phyloP scores from a whole-genome alignment of 1,140 invertebrate species.

The Lepidurus arcticus region DNA sequence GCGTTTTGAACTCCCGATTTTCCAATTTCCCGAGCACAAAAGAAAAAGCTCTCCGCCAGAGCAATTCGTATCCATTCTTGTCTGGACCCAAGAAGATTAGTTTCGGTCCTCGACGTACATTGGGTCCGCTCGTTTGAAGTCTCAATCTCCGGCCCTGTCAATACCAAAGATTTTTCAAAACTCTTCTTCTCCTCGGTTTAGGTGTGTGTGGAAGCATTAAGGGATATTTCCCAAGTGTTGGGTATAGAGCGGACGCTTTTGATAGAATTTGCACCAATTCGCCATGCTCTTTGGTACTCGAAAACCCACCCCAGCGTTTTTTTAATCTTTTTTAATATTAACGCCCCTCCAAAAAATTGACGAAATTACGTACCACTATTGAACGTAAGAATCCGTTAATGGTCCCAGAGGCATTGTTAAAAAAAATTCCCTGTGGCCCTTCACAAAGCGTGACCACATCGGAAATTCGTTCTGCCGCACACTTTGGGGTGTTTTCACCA shows the following conservation, averaged over 20 bases:
- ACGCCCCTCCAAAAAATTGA: background rate
- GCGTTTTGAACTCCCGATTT: slow-evolving; percentile 4
- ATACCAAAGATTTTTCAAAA: background rate
- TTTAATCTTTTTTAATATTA: background rate
- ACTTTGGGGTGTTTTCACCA: background rate
- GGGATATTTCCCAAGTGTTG: background rate
- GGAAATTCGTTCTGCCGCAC: background rate
- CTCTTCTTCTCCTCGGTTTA: background rate
- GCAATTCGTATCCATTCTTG: background rate
- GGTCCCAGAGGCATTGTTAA: background rate
- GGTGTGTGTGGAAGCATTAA: background rate
- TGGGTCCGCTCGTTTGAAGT: background rate
- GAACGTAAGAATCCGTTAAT: background rate
- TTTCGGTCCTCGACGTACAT: background rate
- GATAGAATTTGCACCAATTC: background rate
- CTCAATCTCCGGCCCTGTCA: slow-evolving; percentile 3
- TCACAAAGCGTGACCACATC: background rate
- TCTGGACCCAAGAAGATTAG: background rate
- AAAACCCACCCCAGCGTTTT: background rate
- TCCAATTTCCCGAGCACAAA: slow-evolving; percentile 1
- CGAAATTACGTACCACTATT: background rate
- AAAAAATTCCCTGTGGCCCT: background rate
- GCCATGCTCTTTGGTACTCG: background rate
- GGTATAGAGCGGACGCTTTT: background rate
- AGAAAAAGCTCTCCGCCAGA: background rate